Conservation (phyloP, 2,797 vertebrate genomes). For the Eupleurogrammus muticus region DNA sequence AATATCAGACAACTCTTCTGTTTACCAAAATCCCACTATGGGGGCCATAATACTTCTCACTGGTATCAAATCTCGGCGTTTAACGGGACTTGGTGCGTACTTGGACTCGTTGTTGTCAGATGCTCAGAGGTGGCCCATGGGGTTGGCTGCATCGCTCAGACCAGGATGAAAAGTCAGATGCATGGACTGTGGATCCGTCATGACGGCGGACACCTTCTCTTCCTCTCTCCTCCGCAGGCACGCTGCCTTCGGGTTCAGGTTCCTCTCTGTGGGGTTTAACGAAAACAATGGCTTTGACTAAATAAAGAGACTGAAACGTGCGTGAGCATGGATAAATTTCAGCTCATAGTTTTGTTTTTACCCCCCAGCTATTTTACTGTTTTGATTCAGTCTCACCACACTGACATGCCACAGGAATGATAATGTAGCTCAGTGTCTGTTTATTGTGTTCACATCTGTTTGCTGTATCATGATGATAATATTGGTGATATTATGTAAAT, state of each 20-base stretch:
- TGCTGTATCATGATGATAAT: too few species aligned
- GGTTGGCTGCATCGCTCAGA: slow-evolving; percentile 87
- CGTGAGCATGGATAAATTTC: neutral
- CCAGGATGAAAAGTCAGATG: slow-evolving; percentile 91
- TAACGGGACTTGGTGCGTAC: slow-evolving; percentile 16
- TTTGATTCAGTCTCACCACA: neutral
- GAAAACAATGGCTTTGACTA: neutral
- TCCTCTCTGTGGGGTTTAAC: slow-evolving; percentile 87
- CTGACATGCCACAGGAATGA: neutral
- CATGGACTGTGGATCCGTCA: slow-evolving; percentile 90
- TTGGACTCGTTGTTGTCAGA: slow-evolving; percentile 59
- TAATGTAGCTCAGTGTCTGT: neutral
- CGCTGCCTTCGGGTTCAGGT: slow-evolving; percentile 97
- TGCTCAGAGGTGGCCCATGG: slow-evolving; percentile 94
- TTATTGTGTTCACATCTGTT: neutral
- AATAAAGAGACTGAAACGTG: slow-evolving; percentile 5
- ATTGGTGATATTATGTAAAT: too few species aligned
- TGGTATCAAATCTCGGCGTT: too few species aligned
- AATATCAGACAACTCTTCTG: neutral
- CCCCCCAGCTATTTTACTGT: too few species aligned
- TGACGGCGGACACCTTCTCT: slow-evolving; percentile 92
- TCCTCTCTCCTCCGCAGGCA: slow-evolving; percentile 98
- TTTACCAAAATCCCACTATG: neutral
- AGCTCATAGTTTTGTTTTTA: too few species aligned
- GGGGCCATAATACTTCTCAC: too few species aligned